Base-by-base conservation (phyloP, 64 coral and sea anemone genomes). In the Astreopora myriophthalma region DNA sequence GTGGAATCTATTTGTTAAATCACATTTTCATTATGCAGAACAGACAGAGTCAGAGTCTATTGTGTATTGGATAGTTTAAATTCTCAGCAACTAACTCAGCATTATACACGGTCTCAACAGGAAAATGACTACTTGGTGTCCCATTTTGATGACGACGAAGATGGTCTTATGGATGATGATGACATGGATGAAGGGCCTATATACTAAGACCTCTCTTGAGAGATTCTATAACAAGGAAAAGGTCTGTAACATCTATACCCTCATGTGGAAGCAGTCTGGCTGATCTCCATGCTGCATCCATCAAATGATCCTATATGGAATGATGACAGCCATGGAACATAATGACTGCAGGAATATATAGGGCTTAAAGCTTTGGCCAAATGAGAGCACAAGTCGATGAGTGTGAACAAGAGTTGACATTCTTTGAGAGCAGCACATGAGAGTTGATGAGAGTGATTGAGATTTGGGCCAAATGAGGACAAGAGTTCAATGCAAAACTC, bases 51-150 rank as follows among this genome's bases (percentile, higher is more conserved):
- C n/a, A n/a, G n/a, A n/a, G n/a, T n/a, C n/a, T n/a, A n/a, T n/a
- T n/a, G n/a, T n/a, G n/a, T n/a, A n/a, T n/a, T n/a, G n/a, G n/a
- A n/a, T n/a, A n/a, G n/a, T n/a, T n/a, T n/a, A n/a, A n/a, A n/a
- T n/a, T n/a, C n/a, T n/a, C n/a, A n/a, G n/a, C n/a, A n/a, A n/a
- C n/a, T n/a, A n/a, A n/a, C n/a, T n/a, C n/a, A n/a, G n/a, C n/a
- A n/a, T n/a, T n/a, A n/a, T 85, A 12, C 68, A 66, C n/a, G 6
- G 26, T 31, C 23, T 25, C 76, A 19, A 19, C 61, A 98, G 96
- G 96, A 98, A 69, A 98, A 98, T 86, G 96, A 98, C 46, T 98
- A 98, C 69, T 90, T 98, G 68, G 96, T 98, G 8, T 95, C 93
- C 26, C 96, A 98, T 55, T 98, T 95, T 95, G 96, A 98, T 86